These are phyloP conservation scores for Eretmocerus hayati DNA, from an alignment of 2,888 invertebrate species.

Conservation along the genomic window DNA sequence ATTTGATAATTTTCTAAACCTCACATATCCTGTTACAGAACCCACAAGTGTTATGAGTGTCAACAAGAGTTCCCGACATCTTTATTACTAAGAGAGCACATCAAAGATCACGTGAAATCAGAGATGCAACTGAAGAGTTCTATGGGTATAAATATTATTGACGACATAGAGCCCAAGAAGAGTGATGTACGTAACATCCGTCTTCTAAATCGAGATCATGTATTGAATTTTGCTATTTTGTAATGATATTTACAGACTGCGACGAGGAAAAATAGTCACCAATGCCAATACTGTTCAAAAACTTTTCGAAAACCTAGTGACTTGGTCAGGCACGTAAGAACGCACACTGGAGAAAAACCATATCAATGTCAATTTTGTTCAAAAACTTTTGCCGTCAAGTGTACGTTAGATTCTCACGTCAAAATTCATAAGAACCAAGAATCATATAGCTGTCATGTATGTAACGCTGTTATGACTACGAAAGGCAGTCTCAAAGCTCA, in stretches of 20 bases:
- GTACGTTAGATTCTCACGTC: constrained; percentile 57
- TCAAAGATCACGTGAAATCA: constrained; percentile 18
- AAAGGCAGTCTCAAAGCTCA: constrained; percentile 62
- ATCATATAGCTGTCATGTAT: constrained; percentile 57
- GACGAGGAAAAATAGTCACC: constrained; percentile 44
- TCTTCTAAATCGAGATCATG: too few relatives aligned
- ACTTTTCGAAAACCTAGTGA: constrained; percentile 64
- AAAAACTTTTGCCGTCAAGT: constrained; percentile 59
- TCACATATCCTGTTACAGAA: constrained; percentile 22
- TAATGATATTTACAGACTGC: background rate
- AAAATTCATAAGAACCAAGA: constrained; percentile 55
- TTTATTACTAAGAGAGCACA: constrained; percentile 34
- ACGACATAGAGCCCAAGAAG: background rate
- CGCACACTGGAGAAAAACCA: constrained; percentile 64
- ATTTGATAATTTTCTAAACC: constrained; percentile 1
- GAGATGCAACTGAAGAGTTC: constrained; percentile 15
- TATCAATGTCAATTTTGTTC: constrained; percentile 53
- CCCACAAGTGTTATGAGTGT: constrained; percentile 35
- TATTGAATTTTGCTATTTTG: too few relatives aligned
- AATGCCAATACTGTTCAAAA: constrained; percentile 56
- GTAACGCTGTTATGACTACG: constrained; percentile 57
- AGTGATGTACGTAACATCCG: too few relatives aligned
- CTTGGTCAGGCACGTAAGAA: constrained; percentile 58
- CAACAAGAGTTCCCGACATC: constrained; percentile 32
- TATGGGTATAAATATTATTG: background rate